A percentile compares a stretch with the other conserved stretches of the same genome.
Evolutionary conservation across 2,888 invertebrate genomes (phyloP).

Genomic region (Hypena proboscidalis): DNA sequence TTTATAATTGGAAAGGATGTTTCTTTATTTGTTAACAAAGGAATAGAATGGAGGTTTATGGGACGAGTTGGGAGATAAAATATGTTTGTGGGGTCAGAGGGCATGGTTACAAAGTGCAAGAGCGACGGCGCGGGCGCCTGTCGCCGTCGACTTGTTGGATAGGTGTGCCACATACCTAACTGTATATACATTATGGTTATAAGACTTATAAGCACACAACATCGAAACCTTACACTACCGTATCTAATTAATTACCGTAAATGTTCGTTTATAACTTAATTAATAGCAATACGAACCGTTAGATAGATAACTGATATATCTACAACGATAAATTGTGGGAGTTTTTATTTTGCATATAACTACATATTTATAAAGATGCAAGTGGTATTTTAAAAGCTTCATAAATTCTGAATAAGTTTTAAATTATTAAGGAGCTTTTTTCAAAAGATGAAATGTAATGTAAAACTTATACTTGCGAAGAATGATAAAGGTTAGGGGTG

Average conservation of each 20-base stretch:
- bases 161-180: slow-evolving; percentile 30
- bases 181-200: slow-evolving; percentile 23
- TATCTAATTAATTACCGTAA: slow-evolving; percentile 30
- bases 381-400: no score
- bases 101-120: slow-evolving; percentile 12
- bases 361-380: no score
- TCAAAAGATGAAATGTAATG: no score
- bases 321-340: no score
- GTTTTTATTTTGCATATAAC: no score
- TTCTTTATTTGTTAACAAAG: slow-evolving; percentile 53
- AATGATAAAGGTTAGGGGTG: no score
- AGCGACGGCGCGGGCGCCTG: slow-evolving; percentile 11
- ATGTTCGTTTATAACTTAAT: slow-evolving; percentile 39
- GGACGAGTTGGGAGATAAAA: slow-evolving; percentile 18
- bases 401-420: no score
- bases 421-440: no score
- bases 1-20: slow-evolving; percentile 72
- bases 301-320: slow-evolving; percentile 1
- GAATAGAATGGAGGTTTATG: slow-evolving; percentile 34
- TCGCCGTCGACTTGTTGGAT: no score
- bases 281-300: slow-evolving; percentile 35
- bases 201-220: slow-evolving; percentile 10
- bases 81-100: slow-evolving; percentile 19
- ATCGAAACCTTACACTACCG: slow-evolving; percentile 28
- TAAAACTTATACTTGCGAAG: no score